Evolutionary conservation across 1,140 invertebrate genomes (phyloP).

Genomic region (Coptotermes formosanus): DNA sequence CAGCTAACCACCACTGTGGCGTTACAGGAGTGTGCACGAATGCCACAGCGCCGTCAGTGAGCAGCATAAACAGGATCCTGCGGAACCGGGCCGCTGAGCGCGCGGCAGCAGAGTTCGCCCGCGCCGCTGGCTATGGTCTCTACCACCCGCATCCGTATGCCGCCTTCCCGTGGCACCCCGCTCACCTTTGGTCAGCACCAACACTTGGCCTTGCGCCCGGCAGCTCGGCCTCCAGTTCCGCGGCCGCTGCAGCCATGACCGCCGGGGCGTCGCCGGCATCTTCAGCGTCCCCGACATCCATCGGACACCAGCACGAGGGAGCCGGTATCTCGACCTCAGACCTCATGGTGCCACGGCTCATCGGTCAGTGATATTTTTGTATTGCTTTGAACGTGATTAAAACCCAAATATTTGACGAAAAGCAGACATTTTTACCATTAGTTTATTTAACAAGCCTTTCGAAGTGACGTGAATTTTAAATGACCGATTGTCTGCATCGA

Average conservation of each 20-base stretch:
- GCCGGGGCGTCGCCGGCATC: conserved; percentile 43
- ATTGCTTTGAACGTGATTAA: too few species aligned
- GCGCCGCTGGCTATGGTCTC: conserved; percentile 84
- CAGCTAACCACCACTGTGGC: background rate
- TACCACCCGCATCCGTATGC: conserved; percentile 54
- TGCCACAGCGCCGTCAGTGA: conserved; percentile 84
- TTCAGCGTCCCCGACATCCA: conserved; percentile 43
- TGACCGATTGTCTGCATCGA: too few species aligned
- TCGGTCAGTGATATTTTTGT: conserved; percentile 41
- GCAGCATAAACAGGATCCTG: conserved; percentile 89
- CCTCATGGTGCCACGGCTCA: conserved; percentile 50
- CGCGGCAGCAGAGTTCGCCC: conserved; percentile 89
- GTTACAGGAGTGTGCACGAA: conserved; percentile 83
- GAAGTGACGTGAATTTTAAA: too few species aligned
- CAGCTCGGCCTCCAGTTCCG: conserved; percentile 44
- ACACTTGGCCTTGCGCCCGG: conserved; percentile 19
- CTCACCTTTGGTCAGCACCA: conserved; percentile 40
- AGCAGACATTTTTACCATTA: background rate
- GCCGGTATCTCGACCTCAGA: conserved; percentile 48
- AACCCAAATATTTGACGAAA: background rate
- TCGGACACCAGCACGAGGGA: conserved; percentile 35
- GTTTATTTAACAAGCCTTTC: too few species aligned
- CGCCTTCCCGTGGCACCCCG: conserved; percentile 44
- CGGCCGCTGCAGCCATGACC: conserved; percentile 49
- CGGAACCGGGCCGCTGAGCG: conserved; percentile 87